Evolutionary conservation across 2,797 vertebrate genomes (phyloP).

Genomic region (Falco biarmicus): DNA sequence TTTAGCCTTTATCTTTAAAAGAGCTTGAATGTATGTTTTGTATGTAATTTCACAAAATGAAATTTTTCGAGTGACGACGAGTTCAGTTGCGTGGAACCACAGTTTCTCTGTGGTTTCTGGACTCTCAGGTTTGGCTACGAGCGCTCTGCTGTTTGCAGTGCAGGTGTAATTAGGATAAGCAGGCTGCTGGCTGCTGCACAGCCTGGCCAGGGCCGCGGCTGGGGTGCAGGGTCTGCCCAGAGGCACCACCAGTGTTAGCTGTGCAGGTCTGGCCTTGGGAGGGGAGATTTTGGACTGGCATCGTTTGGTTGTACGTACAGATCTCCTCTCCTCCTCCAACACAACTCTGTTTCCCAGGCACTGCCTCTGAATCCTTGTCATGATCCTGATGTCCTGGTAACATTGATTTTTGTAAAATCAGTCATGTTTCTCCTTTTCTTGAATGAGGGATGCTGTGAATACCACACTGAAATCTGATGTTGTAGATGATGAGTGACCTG

Average conservation of each 20-base stretch:
- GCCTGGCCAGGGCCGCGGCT: neutral
- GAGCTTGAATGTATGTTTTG: neutral
- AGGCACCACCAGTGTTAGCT: neutral
- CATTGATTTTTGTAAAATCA: neutral
- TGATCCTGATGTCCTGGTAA: neutral
- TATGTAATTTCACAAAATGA: neutral
- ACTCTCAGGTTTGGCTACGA: neutral
- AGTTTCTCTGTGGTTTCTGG: neutral
- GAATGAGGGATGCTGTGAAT: neutral
- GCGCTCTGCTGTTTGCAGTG: neutral
- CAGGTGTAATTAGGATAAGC: neutral
- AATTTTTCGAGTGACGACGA: neutral
- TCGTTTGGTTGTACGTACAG: neutral
- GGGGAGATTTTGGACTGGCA: neutral
- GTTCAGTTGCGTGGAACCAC: neutral
- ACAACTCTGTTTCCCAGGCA: neutral
- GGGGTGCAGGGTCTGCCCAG: neutral
- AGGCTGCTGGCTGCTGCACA: neutral
- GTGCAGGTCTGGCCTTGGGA: neutral
- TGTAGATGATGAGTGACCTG: neutral
- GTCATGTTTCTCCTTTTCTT: neutral
- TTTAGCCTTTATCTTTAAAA: neutral
- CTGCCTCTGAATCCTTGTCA: neutral
- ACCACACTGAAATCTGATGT: neutral
- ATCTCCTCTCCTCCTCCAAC: neutral